Percentiles rank a stretch among this genome's conserved stretches.
Conservation (phyloP, 2,888 invertebrate genomes). For the Slavum lentiscoides region DNA sequence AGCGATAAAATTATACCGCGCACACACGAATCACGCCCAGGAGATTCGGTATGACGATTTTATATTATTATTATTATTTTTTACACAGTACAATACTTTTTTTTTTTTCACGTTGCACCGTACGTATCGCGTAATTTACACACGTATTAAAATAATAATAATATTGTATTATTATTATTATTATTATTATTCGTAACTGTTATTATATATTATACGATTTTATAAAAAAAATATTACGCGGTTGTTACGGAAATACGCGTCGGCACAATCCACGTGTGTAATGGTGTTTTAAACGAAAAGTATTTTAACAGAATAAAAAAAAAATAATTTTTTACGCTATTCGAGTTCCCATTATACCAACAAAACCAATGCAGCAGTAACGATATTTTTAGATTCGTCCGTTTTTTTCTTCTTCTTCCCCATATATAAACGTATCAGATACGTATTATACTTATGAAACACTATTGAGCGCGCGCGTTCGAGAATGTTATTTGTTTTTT, state of each 20-base stretch:
- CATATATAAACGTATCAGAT: background rate
- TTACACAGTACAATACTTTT: background rate
- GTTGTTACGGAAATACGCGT: slow-evolving; percentile 31
- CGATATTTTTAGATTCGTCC: too few species aligned
- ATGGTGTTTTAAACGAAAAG: background rate
- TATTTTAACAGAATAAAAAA: background rate
- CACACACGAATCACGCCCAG: slow-evolving; percentile 32
- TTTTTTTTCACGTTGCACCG: background rate
- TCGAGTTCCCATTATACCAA: too few species aligned
- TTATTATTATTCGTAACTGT: background rate
- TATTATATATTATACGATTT: slow-evolving; percentile 8
- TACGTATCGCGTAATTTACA: background rate
- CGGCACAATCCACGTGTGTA: slow-evolving; percentile 6
- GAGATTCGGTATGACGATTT: slow-evolving; percentile 41
- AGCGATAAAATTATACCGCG: background rate
- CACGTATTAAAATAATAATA: slow-evolving; percentile 9
- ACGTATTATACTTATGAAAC: background rate
- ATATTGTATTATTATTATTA: too few species aligned
- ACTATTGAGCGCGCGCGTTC: background rate
- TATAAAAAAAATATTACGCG: background rate
- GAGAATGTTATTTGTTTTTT: background rate
- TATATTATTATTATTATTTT: background rate
- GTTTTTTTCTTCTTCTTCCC: too few species aligned
- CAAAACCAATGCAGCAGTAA: too few species aligned
- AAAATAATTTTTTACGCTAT: too few species aligned